A percentile compares a stretch with the other conserved stretches of the same genome.
Conservation (phyloP, 2,113 vertebrate species). For the Riparia riparia region DNA sequence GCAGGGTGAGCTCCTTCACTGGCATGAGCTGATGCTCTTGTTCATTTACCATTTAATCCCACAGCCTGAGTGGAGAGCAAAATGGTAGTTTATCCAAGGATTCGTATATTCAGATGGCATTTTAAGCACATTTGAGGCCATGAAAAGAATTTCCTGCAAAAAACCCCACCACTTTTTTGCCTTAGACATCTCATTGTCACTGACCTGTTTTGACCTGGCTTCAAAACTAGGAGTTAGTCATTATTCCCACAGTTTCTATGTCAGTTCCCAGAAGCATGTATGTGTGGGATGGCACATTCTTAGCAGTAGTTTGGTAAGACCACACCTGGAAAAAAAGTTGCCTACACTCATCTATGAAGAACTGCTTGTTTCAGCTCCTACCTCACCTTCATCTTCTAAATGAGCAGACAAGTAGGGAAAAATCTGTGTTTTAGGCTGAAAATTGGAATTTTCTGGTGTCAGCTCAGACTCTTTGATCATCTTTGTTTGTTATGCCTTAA, state of each 20-base stretch:
- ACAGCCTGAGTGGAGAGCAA: not conserved
- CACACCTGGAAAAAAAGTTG: not conserved
- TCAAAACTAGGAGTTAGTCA: not conserved
- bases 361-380: not conserved
- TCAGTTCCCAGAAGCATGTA: not conserved
- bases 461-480: not conserved
- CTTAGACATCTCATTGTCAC: not conserved
- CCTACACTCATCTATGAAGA: not conserved
- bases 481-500: not conserved
- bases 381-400: not conserved
- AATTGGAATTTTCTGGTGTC: not conserved
- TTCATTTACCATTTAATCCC: not conserved
- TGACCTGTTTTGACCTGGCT: not conserved
- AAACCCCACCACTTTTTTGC: not conserved
- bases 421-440: not conserved
- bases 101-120: not conserved
- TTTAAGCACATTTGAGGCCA: not conserved
- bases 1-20: not conserved
- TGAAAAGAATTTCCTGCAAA: not conserved
- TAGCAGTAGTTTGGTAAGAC: not conserved
- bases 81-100: not conserved
- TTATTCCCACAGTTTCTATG: not conserved
- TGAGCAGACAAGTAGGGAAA: not conserved
- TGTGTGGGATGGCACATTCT: not conserved
- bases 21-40: not conserved